phyloP scores from a whole-genome alignment of 2,888 invertebrate genomes.

The Tinea trinotella region DNA sequence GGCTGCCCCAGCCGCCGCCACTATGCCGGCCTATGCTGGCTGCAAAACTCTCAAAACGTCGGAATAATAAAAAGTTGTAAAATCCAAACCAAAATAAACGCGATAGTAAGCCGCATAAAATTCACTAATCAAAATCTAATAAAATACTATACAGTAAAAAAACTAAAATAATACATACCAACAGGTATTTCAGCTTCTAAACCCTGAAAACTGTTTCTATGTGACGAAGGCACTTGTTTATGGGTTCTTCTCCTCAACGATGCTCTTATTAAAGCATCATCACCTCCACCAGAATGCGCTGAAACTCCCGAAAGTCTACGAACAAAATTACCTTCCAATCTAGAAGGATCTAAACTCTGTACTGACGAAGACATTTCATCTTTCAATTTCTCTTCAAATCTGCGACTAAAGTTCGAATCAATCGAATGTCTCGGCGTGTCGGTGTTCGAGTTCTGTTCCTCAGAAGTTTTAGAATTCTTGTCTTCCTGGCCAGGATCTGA shows the following conservation, averaged over 20 bases:
- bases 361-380: slow-evolving; percentile 53
- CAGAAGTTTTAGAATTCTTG: slow-evolving; percentile 64
- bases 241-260: slow-evolving; percentile 74
- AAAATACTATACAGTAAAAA: no score
- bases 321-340: slow-evolving; percentile 56
- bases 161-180: slow-evolving; percentile 41
- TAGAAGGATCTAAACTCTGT: slow-evolving; percentile 54
- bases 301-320: slow-evolving; percentile 59
- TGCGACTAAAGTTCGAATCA: slow-evolving; percentile 53
- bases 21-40: no score
- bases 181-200: slow-evolving; percentile 54
- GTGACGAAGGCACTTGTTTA: slow-evolving; percentile 48
- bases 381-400: slow-evolving; percentile 55
- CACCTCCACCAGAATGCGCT: slow-evolving; percentile 67
- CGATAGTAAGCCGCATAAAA: no score
- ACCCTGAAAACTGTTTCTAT: slow-evolving; percentile 76
- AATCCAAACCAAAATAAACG: no score
- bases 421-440: slow-evolving; percentile 64
- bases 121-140: no score
- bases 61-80: no score
- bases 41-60: no score
- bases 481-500: slow-evolving; percentile 86
- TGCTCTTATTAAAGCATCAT: slow-evolving; percentile 73
- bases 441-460: slow-evolving; percentile 60
- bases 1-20: no score